Evolutionary conservation across 1,140 invertebrate species (phyloP), one percentile per base, ranked within the genome.

Genomic region (Bombyx mandarina): DNA sequence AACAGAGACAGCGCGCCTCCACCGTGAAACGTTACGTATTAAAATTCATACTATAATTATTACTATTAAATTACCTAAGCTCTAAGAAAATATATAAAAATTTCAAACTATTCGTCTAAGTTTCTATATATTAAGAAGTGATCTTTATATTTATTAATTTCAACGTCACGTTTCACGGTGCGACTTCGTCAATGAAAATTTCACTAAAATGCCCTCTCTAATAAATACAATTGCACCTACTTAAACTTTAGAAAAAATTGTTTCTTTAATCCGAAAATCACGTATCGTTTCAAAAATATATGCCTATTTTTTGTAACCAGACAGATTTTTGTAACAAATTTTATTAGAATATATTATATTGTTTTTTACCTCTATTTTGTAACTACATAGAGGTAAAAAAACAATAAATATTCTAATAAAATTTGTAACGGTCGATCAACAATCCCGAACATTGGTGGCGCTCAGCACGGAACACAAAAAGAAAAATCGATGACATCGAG

Each of bases 181-280:
- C 60, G 56, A 60, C 45, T 45, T 52, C 18, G 43, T 62, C 64
- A 65, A 62, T 69, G 62, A 74, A 73, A 74, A 74, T 65, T 69
- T 75, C 53, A 67, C 73, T 80, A 82, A 75, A 72, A 79, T 58
- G 69, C 65, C 67, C 63, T 35, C 26, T 35, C 26, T 35, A 67
- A 54, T 62, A 75, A 22, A 71, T 79, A 79, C 67, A 71, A 78
- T 76, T 77, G 66, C 69, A 75, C 66, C 77, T 84, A 82, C 75
- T 54, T 46, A 55, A 10, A 51, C 42, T 35, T 7, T 35, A 35
- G 22, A 51, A 51, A 26, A 49, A 8, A 3, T 35, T 35, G 26
- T 35, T 3, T 35, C 26, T 35, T 35, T 35, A 35, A 35, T 35
- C 26, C 26, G 26, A 35, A 35, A 35, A 35, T 35, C 26, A 35